Evolutionary conservation across 2,888 invertebrate genomes (phyloP).

Genomic region (Cistogaster globosa): DNA sequence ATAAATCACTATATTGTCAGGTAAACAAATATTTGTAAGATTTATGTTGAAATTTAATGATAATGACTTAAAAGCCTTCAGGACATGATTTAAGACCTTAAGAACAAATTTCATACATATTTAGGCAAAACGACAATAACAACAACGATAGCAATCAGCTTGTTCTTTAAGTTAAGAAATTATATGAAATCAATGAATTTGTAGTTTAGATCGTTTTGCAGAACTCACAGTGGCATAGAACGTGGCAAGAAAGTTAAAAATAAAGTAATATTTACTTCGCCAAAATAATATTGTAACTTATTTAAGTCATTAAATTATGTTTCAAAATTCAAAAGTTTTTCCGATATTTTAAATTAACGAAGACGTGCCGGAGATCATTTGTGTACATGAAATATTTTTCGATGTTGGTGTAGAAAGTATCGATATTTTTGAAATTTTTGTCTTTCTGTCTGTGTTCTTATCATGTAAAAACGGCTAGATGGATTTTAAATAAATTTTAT

Average conservation of each 20-base stretch:
- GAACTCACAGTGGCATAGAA: slow-evolving; percentile 40
- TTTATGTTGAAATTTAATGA: slow-evolving; percentile 83
- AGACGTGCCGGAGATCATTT: too few species aligned
- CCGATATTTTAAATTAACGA: too few species aligned
- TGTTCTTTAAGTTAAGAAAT: slow-evolving; percentile 8
- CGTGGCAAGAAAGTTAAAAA: background rate
- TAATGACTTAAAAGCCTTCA: slow-evolving; percentile 83
- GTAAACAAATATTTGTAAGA: slow-evolving; percentile 77
- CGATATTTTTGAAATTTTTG: too few species aligned
- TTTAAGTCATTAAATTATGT: too few species aligned
- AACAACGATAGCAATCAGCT: slow-evolving; percentile 18
- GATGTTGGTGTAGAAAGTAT: too few species aligned
- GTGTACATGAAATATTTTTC: too few species aligned
- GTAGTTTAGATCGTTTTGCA: slow-evolving; percentile 36
- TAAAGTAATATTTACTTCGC: background rate
- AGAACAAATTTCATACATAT: slow-evolving; percentile 69
- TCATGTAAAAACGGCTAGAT: too few species aligned
- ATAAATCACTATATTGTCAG: slow-evolving; percentile 55
- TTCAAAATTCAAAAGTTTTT: too few species aligned
- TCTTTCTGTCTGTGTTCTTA: too few species aligned
- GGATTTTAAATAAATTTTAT: too few species aligned
- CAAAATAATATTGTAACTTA: too few species aligned
- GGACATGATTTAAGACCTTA: slow-evolving; percentile 82
- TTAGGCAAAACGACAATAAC: slow-evolving; percentile 53
- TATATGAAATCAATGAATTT: slow-evolving; percentile 30